Evolutionary conservation across 2,888 invertebrate species (phyloP).

Genomic region (Auanema sp.): DNA sequence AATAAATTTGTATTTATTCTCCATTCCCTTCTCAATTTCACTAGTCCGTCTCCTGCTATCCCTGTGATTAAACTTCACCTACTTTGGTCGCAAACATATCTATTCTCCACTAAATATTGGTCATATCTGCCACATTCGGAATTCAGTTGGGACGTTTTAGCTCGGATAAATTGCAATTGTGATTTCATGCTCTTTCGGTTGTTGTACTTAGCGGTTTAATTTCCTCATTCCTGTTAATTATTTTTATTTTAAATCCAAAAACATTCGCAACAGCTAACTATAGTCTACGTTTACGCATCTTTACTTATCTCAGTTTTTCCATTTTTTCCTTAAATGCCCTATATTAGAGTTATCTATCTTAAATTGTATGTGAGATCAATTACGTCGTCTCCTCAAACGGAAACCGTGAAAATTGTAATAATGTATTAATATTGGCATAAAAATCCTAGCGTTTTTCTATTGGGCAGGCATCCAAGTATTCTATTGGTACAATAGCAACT

Average conservation of each 20-base stretch:
- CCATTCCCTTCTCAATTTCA: background rate
- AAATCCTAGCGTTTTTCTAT: background rate
- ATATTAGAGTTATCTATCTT: too few relatives aligned
- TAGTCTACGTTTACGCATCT: background rate
- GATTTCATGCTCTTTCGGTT: constrained; percentile 12
- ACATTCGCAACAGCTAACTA: background rate
- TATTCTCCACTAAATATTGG: constrained; percentile 4
- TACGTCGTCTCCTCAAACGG: too few relatives aligned
- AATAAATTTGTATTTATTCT: constrained; percentile 2
- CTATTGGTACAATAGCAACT: background rate
- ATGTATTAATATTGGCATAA: constrained; percentile 3
- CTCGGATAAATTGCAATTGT: constrained; percentile 6
- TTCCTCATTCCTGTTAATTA: constrained; percentile 4
- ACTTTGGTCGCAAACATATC: constrained; percentile 8
- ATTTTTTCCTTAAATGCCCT: too few relatives aligned
- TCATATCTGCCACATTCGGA: constrained; percentile 5
- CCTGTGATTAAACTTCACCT: constrained; percentile 8
- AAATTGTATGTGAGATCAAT: too few relatives aligned
- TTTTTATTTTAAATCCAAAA: constrained; percentile 10
- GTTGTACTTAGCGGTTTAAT: constrained; percentile 21
- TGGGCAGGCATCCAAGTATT: background rate
- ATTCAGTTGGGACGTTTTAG: constrained; percentile 11
- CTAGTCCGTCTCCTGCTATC: constrained; percentile 10
- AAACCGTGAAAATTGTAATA: background rate
- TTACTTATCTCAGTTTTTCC: too few relatives aligned